phyloP scores from a whole-genome alignment of 2,797 vertebrate genomes.

The Nannoperca obscura region DNA sequence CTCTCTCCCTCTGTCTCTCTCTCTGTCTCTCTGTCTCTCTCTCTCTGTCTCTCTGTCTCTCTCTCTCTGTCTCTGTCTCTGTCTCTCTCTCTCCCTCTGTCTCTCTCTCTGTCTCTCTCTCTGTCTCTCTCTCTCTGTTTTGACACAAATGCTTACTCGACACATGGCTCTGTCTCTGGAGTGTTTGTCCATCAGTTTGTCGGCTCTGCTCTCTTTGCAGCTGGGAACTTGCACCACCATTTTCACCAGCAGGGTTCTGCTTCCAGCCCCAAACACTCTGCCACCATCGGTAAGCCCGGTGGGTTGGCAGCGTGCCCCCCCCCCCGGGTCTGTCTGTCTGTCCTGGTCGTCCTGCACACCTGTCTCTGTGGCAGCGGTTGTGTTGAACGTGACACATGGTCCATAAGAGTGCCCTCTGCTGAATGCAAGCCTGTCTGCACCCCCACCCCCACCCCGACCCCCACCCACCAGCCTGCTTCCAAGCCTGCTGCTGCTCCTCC shows the following conservation, averaged over 20 bases:
- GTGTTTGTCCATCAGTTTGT: conserved; percentile 81
- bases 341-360: conserved; percentile 50
- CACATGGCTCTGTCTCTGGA: conserved; percentile 58
- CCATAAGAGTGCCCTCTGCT: conserved; percentile 56
- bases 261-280: conserved; percentile 90
- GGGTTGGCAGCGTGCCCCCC: conserved; percentile 59
- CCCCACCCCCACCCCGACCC: conserved; percentile 23
- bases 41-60: no score
- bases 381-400: conserved; percentile 59
- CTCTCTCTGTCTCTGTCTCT: no score
- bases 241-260: conserved; percentile 87
- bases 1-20: no score
- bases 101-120: conserved; percentile 18
- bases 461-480: conserved; percentile 57
- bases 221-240: conserved; percentile 89
- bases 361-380: no score
- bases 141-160: conserved; percentile 71
- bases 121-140: conserved; percentile 32
- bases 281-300: conserved; percentile 84
- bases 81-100: conserved; percentile 14
- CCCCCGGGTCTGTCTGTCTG: no score
- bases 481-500: conserved; percentile 39
- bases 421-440: conserved; percentile 62
- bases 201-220: conserved; percentile 87
- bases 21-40: no score